phyloP scores from a whole-genome alignment of 2,113 vertebrate genomes.

The Hydrochoerus hydrochaeris region DNA sequence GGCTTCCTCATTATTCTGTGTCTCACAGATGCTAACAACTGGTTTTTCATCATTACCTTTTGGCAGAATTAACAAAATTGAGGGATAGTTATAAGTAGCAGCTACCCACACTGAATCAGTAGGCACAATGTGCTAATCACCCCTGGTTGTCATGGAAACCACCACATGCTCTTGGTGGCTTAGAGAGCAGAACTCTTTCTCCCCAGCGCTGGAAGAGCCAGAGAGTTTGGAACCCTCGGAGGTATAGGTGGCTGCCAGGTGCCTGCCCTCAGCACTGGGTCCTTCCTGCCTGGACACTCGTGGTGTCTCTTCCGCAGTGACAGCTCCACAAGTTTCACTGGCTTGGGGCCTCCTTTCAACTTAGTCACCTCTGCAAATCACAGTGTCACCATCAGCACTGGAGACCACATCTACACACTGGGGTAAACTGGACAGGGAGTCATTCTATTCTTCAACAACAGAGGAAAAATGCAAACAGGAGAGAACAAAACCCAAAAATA shows the following conservation, averaged over 20 bases:
- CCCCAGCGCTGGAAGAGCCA: neutral
- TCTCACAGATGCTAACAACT: neutral
- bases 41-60: neutral
- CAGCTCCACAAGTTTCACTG: neutral
- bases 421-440: rapidly evolving
- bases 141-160: neutral
- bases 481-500: neutral
- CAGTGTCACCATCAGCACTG: too few relatives aligned
- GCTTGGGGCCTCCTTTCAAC: neutral
- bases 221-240: neutral
- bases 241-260: neutral
- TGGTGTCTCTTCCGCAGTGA: neutral
- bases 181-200: neutral
- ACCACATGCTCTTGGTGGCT: neutral
- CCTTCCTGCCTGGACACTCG: too few relatives aligned
- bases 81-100: neutral
- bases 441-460: neutral
- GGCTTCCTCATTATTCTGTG: neutral
- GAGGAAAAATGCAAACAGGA: neutral
- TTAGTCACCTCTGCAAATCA: neutral
- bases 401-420: neutral
- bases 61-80: neutral
- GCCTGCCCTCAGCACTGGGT: too few relatives aligned
- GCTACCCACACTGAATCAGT: neutral
- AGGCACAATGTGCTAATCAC: neutral